These are phyloP conservation scores for Nanorana parkeri DNA, from an alignment of 2,113 vertebrate genomes.

Conservation along the genomic window DNA sequence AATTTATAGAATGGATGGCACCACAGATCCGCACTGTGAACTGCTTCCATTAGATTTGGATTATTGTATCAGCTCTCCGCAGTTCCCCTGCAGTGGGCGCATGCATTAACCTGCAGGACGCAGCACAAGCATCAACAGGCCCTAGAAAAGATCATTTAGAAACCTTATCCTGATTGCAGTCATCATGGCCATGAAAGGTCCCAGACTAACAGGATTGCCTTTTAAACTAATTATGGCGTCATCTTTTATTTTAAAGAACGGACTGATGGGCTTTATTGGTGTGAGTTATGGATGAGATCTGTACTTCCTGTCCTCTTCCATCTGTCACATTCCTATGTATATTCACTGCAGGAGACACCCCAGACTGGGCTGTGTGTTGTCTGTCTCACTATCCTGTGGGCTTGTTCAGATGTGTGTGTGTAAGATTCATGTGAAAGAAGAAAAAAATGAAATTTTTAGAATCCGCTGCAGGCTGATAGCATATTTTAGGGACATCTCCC, in stretches of 20 bases:
- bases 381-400: background rate
- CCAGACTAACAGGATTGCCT: slow-evolving; percentile 1
- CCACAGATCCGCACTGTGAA: no score
- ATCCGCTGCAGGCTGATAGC: no score
- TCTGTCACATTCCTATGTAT: slow-evolving; percentile 15
- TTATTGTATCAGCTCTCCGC: no score
- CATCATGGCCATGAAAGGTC: background rate
- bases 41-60: no score
- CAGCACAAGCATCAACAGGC: background rate
- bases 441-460: no score
- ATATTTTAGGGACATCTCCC: no score
- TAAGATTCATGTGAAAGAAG: no score
- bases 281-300: slow-evolving; percentile 41
- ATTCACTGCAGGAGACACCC: background rate
- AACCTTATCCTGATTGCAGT: background rate
- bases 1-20: no score
- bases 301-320: slow-evolving; percentile 19
- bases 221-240: slow-evolving; percentile 28
- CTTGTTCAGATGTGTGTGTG: no score
- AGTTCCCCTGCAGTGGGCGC: no score
- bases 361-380: background rate
- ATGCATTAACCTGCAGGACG: no score
- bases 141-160: background rate
- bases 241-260: slow-evolving; percentile 32
- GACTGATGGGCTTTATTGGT: slow-evolving; percentile 46